A percentile compares a stretch with the other conserved stretches of the same genome.
These are phyloP conservation scores for Eurypyga helias DNA, from an alignment of 2,113 vertebrate species.

Conservation along the genomic window DNA sequence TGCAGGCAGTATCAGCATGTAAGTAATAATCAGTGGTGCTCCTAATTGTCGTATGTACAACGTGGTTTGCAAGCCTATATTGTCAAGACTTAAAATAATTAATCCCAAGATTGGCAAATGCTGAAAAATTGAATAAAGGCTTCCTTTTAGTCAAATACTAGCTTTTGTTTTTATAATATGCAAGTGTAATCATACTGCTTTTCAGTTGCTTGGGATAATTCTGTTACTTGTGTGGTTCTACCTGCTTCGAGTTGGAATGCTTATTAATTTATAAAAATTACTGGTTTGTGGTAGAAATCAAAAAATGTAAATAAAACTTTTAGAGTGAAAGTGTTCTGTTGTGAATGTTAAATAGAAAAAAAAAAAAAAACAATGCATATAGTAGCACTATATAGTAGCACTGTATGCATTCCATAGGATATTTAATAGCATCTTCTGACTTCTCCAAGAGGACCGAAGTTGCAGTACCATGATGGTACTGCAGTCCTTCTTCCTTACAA, in stretches of 20 bases:
- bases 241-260: neutral
- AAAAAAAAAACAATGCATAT: too few species aligned
- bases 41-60: neutral
- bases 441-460: neutral
- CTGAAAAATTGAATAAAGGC: neutral
- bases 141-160: neutral
- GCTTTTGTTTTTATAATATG: neutral
- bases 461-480: neutral
- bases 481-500: neutral
- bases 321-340: neutral
- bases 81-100: neutral
- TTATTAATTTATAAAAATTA: neutral
- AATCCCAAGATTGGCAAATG: neutral
- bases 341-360: neutral
- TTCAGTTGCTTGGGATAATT: neutral
- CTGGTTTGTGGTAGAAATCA: neutral
- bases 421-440: neutral
- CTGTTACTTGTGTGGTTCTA: neutral
- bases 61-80: neutral
- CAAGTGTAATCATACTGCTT: neutral
- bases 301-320: neutral
- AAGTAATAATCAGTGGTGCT: conserved; percentile 32
- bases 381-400: too few species aligned
- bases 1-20: conserved; percentile 47
- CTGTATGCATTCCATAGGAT: too few species aligned